These are phyloP conservation scores for Acipenser transmontanus DNA, from an alignment of 2,797 vertebrate species.

Conservation along the genomic window DNA sequence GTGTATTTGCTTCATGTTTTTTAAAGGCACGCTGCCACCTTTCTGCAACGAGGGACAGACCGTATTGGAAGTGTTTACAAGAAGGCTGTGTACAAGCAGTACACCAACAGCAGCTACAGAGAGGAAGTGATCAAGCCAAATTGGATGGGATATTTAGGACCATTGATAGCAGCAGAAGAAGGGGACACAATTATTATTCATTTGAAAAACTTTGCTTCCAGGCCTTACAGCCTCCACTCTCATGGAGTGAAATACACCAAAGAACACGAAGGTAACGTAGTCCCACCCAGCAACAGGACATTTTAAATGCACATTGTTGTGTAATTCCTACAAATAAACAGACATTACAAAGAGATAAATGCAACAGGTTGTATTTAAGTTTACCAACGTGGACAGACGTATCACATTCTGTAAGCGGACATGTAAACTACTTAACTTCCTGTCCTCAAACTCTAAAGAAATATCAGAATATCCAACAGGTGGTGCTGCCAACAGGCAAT, in stretches of 20 bases:
- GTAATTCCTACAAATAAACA: no score
- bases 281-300: no score
- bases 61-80: conserved; percentile 82
- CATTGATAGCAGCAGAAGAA: conserved; percentile 76
- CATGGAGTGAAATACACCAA: conserved; percentile 86
- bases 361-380: no score
- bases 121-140: conserved; percentile 62
- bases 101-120: conserved; percentile 62
- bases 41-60: conserved; percentile 63
- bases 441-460: no score
- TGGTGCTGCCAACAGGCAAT: no score
- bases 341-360: no score
- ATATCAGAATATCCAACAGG: no score
- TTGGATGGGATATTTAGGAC: conserved; percentile 85
- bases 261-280: conserved; percentile 69
- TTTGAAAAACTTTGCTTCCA: conserved; percentile 75
- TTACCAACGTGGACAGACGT: no score
- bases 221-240: conserved; percentile 74
- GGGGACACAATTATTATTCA: conserved; percentile 74
- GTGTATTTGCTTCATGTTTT: not conserved
- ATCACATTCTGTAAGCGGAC: no score
- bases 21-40: conserved; percentile 64
- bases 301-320: no score
- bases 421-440: no score
- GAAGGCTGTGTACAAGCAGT: conserved; percentile 83